A percentile compares a stretch with the other conserved stretches of the same genome.
These are phyloP conservation scores for Acanthopleura granulata DNA, from an alignment of 2,888 invertebrate species.

Conservation along the genomic window DNA sequence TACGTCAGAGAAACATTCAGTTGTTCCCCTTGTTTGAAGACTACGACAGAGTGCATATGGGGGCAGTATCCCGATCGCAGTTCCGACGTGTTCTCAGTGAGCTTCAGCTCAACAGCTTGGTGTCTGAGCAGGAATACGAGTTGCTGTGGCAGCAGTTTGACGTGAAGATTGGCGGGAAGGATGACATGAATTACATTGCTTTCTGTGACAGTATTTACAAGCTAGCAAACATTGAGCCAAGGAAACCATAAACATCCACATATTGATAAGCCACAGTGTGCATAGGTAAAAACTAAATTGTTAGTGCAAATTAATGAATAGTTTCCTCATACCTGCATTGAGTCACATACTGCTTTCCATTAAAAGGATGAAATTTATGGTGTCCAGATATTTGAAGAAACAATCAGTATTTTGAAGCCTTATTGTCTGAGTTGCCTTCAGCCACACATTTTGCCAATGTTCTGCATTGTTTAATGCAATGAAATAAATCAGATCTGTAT, in stretches of 20 bases:
- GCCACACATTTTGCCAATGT: no score
- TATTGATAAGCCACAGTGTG: background rate
- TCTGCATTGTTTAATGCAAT: no score
- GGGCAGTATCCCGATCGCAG: constrained; percentile 66
- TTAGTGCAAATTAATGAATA: no score
- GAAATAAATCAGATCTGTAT: no score
- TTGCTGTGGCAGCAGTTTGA: constrained; percentile 65
- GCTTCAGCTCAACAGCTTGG: constrained; percentile 62
- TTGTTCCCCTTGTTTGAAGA: constrained; percentile 69
- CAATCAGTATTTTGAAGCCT: no score
- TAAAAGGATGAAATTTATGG: no score
- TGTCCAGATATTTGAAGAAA: no score
- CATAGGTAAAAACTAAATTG: no score
- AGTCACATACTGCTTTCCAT: no score
- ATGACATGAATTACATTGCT: constrained; percentile 64
- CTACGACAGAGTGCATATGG: constrained; percentile 67
- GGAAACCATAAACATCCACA: constrained; percentile 49
- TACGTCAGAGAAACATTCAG: constrained; percentile 65
- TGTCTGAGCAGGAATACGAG: constrained; percentile 62
- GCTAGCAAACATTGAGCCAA: constrained; percentile 57
- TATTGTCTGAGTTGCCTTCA: no score
- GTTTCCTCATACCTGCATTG: no score
- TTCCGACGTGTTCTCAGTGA: constrained; percentile 68
- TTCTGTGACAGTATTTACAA: constrained; percentile 65
- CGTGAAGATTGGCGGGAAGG: constrained; percentile 61